Base-by-base conservation (phyloP, 2,888 invertebrate species). In the Mystacides longicornis region DNA sequence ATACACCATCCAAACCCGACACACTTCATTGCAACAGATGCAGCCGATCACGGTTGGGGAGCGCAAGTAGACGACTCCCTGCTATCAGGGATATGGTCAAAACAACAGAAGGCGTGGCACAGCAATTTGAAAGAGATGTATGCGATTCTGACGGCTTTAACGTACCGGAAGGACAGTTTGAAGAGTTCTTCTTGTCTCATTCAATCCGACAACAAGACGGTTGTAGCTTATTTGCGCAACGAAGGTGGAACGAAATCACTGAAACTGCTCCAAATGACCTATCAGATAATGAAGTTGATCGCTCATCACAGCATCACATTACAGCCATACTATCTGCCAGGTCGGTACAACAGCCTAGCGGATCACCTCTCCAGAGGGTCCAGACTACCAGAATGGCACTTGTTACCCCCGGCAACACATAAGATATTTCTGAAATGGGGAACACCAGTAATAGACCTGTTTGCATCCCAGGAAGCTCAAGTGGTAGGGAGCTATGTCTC, bases 191-290 rank as follows among this genome's bases (percentile, higher is more conserved):
- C 2, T 43, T 43, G 43, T 43, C 27, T 57, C 23, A 51, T 65
- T 14, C 65, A 65, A 46, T 61, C 62, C 60, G 64, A 65, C 60
- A 64, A 64, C 31, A 47, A 51, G n/a, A 63, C 63, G 0, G 64
- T 57, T 5, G 57, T 65, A 7, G 49, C 61, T 1, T 59, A 64
- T 19, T 53, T 63, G 3, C 52, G 62, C 3, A 65, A 66, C 47
- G 65, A 67, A 51, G 67, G 66, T 7, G 65, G 66, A 0, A 65
- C 64, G 1, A 63, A 62, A 51, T 65, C 65, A 1, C 1, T 20
- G 33, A 48, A n/a, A 3, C 48, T 48, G 4, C 48, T 48, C 14
- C 21, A 21, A 14, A 14, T 48, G 23, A 46, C 51, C 16, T 43
- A 54, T 21, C 27, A 58, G 52, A 23, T 60, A 2, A 57, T 57